A percentile compares a stretch with the other conserved stretches of the same genome.
Conservation (phyloP, 2,113 vertebrate genomes). For the Notarius quadriscutis region DNA sequence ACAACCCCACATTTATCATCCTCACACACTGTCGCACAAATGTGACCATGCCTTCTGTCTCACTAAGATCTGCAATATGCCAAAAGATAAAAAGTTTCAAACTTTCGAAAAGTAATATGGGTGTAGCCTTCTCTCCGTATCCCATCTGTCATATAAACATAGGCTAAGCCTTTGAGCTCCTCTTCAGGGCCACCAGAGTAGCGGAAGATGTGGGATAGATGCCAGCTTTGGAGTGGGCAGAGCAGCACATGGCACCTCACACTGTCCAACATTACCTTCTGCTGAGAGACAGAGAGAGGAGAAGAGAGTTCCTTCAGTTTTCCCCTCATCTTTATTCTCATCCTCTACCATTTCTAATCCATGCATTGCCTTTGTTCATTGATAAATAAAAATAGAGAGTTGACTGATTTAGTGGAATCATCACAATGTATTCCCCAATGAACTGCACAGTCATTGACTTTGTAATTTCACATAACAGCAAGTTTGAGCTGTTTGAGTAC, state of each 20-base stretch:
- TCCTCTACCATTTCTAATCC: background rate
- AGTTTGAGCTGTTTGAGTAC: slow-evolving; percentile 11
- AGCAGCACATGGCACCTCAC: slow-evolving; percentile 54
- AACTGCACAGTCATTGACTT: background rate
- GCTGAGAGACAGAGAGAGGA: slow-evolving; percentile 45
- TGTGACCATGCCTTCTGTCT: slow-evolving; percentile 28
- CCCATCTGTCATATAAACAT: slow-evolving; percentile 5
- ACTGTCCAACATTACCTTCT: slow-evolving; percentile 53
- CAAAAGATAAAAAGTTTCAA: slow-evolving; percentile 29
- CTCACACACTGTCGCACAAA: slow-evolving; percentile 45
- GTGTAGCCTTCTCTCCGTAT: background rate
- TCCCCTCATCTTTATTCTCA: background rate
- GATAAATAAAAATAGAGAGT: slow-evolving; percentile 8
- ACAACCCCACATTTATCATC: slow-evolving; percentile 54
- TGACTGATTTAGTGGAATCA: background rate
- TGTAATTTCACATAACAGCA: slow-evolving; percentile 19
- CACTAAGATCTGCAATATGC: slow-evolving; percentile 12
- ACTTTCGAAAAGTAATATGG: background rate
- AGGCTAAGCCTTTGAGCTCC: slow-evolving; percentile 34
- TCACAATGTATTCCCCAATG: slow-evolving; percentile 4
- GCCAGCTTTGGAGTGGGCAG: slow-evolving; percentile 50
- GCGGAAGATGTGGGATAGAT: slow-evolving; percentile 41
- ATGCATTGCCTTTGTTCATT: background rate
- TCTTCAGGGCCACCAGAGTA: slow-evolving; percentile 46
- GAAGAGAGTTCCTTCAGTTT: slow-evolving; percentile 1